Evolutionary conservation across 1,140 invertebrate genomes (phyloP).

Genomic region (Parasteatoda tepidariorum): DNA sequence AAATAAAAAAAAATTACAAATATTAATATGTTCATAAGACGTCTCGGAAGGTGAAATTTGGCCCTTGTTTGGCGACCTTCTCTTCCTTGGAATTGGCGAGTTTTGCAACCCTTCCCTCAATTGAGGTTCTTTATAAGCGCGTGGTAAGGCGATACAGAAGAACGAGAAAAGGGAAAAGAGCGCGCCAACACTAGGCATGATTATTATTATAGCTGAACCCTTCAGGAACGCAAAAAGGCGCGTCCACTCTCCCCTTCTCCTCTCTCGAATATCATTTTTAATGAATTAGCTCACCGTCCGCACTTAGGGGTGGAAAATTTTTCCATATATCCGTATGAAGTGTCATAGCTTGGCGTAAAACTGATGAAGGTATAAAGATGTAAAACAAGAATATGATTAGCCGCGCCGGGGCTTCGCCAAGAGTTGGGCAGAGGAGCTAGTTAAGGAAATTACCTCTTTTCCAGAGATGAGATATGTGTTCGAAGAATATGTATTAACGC

Average conservation of each 20-base stretch:
- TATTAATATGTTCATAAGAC: neutral
- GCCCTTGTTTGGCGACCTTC: neutral
- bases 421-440: conserved; percentile 16
- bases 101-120: conserved; percentile 30
- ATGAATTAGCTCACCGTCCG: conserved; percentile 54
- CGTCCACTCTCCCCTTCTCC: neutral
- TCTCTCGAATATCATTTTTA: conserved; percentile 60
- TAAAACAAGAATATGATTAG: conserved; percentile 61
- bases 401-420: neutral
- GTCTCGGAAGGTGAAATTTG: neutral
- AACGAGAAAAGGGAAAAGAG: conserved; percentile 19
- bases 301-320: conserved; percentile 51
- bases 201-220: conserved; percentile 50
- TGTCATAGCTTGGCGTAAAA: conserved; percentile 13
- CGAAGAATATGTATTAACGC: conserved; percentile 40
- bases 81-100: neutral
- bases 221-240: conserved; percentile 26
- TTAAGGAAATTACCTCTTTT: conserved; percentile 52
- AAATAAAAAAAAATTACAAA: neutral
- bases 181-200: conserved; percentile 31
- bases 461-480: conserved; percentile 1
- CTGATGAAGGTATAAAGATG: conserved; percentile 59
- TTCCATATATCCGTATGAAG: conserved; percentile 13
- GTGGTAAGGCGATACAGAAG: conserved; percentile 57
- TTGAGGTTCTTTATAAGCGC: conserved; percentile 58